These are phyloP conservation scores for Caradrina clavipalpis DNA, from an alignment of 2,888 invertebrate genomes.

Conservation along the genomic window DNA sequence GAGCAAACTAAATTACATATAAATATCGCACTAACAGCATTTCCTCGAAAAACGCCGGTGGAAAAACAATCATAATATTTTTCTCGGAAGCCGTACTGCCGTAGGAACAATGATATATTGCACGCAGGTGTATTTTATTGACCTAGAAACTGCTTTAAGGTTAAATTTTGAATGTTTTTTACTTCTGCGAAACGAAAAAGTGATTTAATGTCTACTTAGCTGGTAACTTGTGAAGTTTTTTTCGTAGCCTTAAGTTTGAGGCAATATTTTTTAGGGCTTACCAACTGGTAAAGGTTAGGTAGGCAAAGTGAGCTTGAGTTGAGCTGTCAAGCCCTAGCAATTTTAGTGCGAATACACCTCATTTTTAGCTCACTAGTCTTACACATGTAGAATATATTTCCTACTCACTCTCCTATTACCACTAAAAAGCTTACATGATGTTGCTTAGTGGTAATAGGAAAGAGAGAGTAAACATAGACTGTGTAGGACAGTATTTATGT, in stretches of 20 bases:
- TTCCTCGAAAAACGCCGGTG: constrained; percentile 18
- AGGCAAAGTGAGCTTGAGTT: no score
- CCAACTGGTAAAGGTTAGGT: no score
- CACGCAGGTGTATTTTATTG: constrained; percentile 64
- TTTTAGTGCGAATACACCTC: no score
- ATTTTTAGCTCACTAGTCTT: no score
- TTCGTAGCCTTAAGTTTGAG: constrained; percentile 19
- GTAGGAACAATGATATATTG: constrained; percentile 56
- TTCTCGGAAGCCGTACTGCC: constrained; percentile 27
- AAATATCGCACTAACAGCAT: constrained; percentile 32
- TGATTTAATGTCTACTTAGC: constrained; percentile 51
- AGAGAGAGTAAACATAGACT: no score
- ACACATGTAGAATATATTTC: no score
- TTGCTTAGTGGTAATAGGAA: no score
- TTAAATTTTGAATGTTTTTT: constrained; percentile 52
- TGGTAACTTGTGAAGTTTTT: constrained; percentile 32
- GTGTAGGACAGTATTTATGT: no score
- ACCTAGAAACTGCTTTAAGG: constrained; percentile 58
- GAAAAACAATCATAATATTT: constrained; percentile 57
- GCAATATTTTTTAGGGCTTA: constrained; percentile 15
- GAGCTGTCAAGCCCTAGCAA: no score
- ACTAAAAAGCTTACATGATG: no score
- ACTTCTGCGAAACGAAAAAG: constrained; percentile 37
- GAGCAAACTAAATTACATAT: constrained; percentile 19
- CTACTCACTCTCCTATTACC: no score